Evolutionary conservation across 2,888 invertebrate genomes (phyloP), one percentile per base, ranked within the genome.

Genomic region (Julus scandinavius): DNA sequence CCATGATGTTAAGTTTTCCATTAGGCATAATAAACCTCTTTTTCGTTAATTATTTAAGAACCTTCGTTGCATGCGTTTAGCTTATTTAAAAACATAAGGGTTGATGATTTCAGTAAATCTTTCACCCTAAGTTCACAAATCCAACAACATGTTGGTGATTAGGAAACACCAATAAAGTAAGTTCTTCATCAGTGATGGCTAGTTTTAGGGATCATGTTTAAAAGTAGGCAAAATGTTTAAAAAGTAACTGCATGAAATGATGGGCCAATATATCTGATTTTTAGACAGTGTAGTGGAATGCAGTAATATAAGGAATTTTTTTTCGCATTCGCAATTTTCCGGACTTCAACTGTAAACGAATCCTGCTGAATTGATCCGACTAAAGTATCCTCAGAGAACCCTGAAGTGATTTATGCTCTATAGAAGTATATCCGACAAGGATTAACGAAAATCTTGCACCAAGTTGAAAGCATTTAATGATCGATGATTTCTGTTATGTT

Each of bases 261-360:
- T 72, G 72, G 20, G 29, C 29, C 29, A 7, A 72, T 72, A 9
- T 72, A 72, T 29, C 72, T 11, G 20, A 72, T 72, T 40, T 9
- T 11, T 38, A 80, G 29, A 13, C 80, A 7, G 29, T 72, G 29
- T 72, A 29, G 29, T 29, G 72, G 29, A 72, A 72, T 7, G 72
- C 11, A 72, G 29, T 29, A 11, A 72, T 29, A 72, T 20, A 72
- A 72, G 72, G 13, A 29, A 29, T 17, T 29, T 72, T 72, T 58
- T 72, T 72, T 72, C 29, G 3, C 29, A 1, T 29, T 29, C 29
- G 29, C 72, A 72, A 72, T 29, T 72, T 72, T 72, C 72, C 72
- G 72, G 72, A 72, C 11, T 72, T 72, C 29, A 72, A 29, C 20
- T 72, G 72, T 29, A 72, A 72, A 72, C 72, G 29, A 72, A 72